Conservation (phyloP, 2,888 invertebrate species). For the Mayetiola destructor region DNA sequence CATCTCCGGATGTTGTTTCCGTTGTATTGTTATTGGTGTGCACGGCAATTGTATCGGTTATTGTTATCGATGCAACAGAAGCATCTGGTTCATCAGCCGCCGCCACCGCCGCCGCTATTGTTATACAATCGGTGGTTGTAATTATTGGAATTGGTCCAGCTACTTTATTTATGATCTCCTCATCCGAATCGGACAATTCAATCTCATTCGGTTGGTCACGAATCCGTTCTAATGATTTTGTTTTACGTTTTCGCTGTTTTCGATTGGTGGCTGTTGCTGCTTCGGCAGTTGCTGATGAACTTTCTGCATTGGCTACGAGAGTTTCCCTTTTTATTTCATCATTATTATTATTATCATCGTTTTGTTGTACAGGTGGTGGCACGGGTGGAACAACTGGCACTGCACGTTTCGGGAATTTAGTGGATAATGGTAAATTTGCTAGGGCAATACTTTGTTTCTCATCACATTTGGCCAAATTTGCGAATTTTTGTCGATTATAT, state of each 20-base stretch:
- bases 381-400: neutral
- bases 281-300: neutral
- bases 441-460: neutral
- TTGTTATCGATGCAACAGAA: neutral
- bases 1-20: neutral
- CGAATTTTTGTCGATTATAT: slow-evolving; percentile 3
- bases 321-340: too few species aligned
- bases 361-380: too few species aligned
- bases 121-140: neutral
- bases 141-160: neutral
- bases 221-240: slow-evolving; percentile 7
- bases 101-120: too few species aligned
- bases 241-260: slow-evolving; percentile 9
- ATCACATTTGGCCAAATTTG: slow-evolving; percentile 18
- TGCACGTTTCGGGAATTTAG: neutral
- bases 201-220: neutral
- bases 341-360: too few species aligned
- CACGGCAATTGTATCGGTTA: neutral
- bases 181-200: slow-evolving; percentile 4
- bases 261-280: neutral
- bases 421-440: neutral
- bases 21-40: too few species aligned
- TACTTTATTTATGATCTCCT: neutral
- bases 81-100: slow-evolving; percentile 8
- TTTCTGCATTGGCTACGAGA: neutral